phyloP scores from a whole-genome alignment of 2,888 invertebrate genomes.

The Andricus curvator region DNA sequence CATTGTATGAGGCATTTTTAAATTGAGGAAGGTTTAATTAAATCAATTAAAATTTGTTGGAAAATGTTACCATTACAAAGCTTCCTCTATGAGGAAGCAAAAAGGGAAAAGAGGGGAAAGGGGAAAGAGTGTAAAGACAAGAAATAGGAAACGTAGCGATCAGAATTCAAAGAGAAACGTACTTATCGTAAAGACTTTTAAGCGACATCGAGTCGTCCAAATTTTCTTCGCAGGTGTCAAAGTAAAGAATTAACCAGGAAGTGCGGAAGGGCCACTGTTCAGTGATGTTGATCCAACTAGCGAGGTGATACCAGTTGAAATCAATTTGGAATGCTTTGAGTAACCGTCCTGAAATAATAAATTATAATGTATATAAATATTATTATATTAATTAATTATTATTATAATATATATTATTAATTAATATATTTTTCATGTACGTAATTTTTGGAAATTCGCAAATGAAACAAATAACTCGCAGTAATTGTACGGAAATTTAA shows the following conservation, averaged over 20 bases:
- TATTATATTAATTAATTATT: not conserved
- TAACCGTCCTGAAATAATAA: slow-evolving; percentile 86
- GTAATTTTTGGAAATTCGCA: too few species aligned
- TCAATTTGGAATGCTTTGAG: slow-evolving; percentile 99
- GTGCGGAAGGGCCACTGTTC: slow-evolving; percentile 99
- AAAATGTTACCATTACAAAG: too few species aligned
- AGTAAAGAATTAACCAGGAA: slow-evolving; percentile 97
- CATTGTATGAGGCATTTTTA: too few species aligned
- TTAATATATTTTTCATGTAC: too few species aligned
- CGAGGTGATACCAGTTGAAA: slow-evolving; percentile 99
- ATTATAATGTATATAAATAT: not conserved
- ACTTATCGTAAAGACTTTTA: slow-evolving; percentile 96
- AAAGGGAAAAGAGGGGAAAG: too few species aligned
- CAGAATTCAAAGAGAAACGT: slow-evolving; percentile 70
- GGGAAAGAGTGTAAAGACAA: too few species aligned
- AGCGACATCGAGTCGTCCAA: slow-evolving; percentile 92
- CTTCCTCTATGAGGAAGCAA: too few species aligned
- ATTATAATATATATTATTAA: rapidly evolving
- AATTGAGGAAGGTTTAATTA: too few species aligned
- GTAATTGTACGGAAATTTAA: too few species aligned
- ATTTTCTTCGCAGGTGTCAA: slow-evolving; percentile 92
- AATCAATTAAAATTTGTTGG: too few species aligned
- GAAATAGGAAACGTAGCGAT: not conserved
- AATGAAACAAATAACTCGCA: too few species aligned
- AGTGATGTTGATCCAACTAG: slow-evolving; percentile 98